Conservation (phyloP, 2,113 vertebrate genomes). For the Lontra canadensis region DNA sequence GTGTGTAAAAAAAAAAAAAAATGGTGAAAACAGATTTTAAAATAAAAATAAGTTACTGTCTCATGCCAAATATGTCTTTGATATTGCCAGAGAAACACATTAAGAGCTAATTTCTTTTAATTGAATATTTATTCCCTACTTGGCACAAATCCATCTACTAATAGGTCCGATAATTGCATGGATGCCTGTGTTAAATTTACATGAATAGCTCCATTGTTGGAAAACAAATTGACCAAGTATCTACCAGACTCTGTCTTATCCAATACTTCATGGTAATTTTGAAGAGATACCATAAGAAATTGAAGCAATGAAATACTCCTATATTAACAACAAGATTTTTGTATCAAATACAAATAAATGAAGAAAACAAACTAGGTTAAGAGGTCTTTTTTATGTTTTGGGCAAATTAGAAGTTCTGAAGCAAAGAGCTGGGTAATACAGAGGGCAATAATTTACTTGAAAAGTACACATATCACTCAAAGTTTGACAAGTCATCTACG, state of each 20-base stretch:
- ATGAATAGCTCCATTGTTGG: slow-evolving; percentile 17
- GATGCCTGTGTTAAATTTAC: slow-evolving; percentile 26
- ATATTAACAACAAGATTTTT: not conserved
- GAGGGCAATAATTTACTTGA: not conserved
- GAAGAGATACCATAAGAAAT: not conserved
- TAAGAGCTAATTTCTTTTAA: slow-evolving; percentile 62
- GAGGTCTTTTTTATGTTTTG: not conserved
- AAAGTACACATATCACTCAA: not conserved
- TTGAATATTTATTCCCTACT: slow-evolving; percentile 48
- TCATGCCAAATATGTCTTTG: slow-evolving; percentile 33
- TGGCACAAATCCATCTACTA: slow-evolving; percentile 55
- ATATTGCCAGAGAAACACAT: slow-evolving; percentile 45
- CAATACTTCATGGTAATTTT: not conserved
- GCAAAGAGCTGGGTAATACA: not conserved
- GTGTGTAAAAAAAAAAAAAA: not conserved
- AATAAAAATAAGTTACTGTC: slow-evolving; percentile 22
- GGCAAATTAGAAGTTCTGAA: not conserved
- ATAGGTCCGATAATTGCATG: slow-evolving; percentile 19
- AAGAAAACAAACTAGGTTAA: not conserved
- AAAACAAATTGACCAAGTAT: not conserved
- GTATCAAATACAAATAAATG: not conserved
- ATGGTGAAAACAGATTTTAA: not conserved
- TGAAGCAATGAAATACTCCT: not conserved
- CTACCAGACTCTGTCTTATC: not conserved
- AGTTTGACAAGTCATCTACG: not conserved